A percentile compares a stretch with the other conserved stretches of the same genome.
Evolutionary conservation across 2,888 invertebrate species (phyloP).

Genomic region (Rambutsinella grinnellia): DNA sequence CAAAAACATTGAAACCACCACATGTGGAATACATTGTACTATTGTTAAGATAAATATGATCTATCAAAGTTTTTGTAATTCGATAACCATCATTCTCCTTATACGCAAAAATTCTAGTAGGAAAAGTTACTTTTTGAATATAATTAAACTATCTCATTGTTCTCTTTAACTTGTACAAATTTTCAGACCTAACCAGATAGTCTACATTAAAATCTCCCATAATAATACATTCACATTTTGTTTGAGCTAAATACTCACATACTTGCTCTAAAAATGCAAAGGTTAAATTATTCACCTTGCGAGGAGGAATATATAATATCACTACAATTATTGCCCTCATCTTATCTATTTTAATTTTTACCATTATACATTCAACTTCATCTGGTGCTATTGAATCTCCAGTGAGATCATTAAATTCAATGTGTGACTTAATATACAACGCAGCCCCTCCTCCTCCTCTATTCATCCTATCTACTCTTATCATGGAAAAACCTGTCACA

Average conservation of each 20-base stretch:
- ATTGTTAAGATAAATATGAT: constrained; percentile 5
- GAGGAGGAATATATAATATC: constrained; percentile 5
- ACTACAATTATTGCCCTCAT: background rate
- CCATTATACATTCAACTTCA: background rate
- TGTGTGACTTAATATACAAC: background rate
- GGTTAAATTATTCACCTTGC: background rate
- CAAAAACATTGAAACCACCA: background rate
- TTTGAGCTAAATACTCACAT: background rate
- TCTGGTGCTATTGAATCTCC: background rate
- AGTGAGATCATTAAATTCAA: background rate
- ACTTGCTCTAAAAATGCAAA: background rate
- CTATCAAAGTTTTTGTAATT: background rate
- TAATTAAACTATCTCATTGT: background rate
- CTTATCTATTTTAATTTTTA: background rate
- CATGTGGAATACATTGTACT: background rate
- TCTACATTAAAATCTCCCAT: constrained; percentile 18
- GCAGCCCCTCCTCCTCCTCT: constrained; percentile 5
- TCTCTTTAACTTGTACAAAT: background rate
- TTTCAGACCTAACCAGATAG: background rate
- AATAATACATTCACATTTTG: background rate
- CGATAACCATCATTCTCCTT: background rate
- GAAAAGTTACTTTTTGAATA: background rate
- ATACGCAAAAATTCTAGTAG: background rate
- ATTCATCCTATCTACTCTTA: background rate
- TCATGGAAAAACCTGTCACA: background rate